Base-by-base conservation (phyloP, 1,140 invertebrate species). In the Pseudoatta argentina region DNA sequence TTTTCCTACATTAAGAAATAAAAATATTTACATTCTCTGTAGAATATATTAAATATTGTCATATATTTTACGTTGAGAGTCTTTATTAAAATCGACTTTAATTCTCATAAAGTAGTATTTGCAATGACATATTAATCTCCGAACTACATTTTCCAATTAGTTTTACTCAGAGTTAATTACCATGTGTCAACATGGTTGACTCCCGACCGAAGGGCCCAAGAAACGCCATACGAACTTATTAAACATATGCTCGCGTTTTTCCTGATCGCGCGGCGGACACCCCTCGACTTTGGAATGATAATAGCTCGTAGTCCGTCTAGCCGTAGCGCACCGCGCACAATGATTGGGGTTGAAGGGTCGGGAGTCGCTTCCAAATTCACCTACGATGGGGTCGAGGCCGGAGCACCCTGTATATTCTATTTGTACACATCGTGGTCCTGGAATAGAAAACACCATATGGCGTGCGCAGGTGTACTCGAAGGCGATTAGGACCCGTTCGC, bases 381-480 rank as follows among this genome's bases (percentile, higher is more conserved):
- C 91, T 91, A 91, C 89, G 87, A 75, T 91, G 91, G 92, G 91
- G 92, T 92, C 91, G 86, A 91, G 64, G 8, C 30, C 77, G 39
- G 66, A 63, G 53, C 71, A 64, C 79, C 64, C 73, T 44, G 77
- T 82, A 66, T 63, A 76, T 91, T 77, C 83, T 89, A 85, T 83
- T 88, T 79, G 59, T 88, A 53, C 77, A 87, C 73, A 85, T 64
- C 72, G 64, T 86, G 82, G 51, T 89, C 67, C 82, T 89, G 86
- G 89, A 91, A 93, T 93, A 94, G 91, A 93, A 93, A 94, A 94
- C 92, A 93, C 94, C 95, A 95, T 95, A 95, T 95, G 95, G 94
- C 87, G 89, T 78, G 67, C 92, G 95, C 95, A 95, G 95, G 95
- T 95, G 95, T 93, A 95, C 93, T 39, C 85, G 72, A 89, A 91